Percentiles rank a stretch among this genome's conserved stretches.
Conservation (phyloP, 2,888 invertebrate species). For the Epinotia demarniana region DNA sequence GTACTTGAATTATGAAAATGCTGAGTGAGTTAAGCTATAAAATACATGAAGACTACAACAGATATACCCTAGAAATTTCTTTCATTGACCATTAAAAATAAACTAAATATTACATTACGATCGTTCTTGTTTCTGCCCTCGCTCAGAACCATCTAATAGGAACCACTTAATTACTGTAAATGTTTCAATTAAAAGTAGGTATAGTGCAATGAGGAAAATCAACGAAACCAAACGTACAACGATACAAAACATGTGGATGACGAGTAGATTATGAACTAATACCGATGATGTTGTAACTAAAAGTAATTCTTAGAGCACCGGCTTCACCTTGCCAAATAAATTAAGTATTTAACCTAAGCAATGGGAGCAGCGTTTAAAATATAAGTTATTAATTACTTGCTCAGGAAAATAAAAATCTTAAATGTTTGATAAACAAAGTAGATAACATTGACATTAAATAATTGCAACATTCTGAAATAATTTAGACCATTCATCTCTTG, state of each 20-base stretch:
- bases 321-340: conserved; percentile 40
- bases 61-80: background rate
- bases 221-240: conserved; percentile 14
- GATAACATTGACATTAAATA: conserved; percentile 21
- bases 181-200: conserved; percentile 36
- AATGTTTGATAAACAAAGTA: conserved; percentile 21
- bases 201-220: conserved; percentile 1
- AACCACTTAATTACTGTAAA: conserved; percentile 47
- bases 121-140: conserved; percentile 39
- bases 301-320: conserved; percentile 34
- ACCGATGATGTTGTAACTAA: conserved; percentile 34
- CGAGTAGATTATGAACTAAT: conserved; percentile 46
- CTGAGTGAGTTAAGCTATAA: conserved; percentile 11
- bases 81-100: background rate
- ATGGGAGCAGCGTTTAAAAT: conserved; percentile 27
- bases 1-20: conserved; percentile 30
- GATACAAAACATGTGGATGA: conserved; percentile 15
- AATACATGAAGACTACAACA: conserved; percentile 10
- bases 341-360: conserved; percentile 41
- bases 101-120: conserved; percentile 6
- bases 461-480: conserved; percentile 26
- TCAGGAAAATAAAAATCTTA: conserved; percentile 7
- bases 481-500: conserved; percentile 27
- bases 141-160: conserved; percentile 50
- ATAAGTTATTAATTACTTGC: conserved; percentile 29